Percentiles rank a stretch among this genome's conserved stretches.
These are phyloP conservation scores for Thermophis baileyi DNA, from an alignment of 2,113 vertebrate genomes.

Conservation along the genomic window DNA sequence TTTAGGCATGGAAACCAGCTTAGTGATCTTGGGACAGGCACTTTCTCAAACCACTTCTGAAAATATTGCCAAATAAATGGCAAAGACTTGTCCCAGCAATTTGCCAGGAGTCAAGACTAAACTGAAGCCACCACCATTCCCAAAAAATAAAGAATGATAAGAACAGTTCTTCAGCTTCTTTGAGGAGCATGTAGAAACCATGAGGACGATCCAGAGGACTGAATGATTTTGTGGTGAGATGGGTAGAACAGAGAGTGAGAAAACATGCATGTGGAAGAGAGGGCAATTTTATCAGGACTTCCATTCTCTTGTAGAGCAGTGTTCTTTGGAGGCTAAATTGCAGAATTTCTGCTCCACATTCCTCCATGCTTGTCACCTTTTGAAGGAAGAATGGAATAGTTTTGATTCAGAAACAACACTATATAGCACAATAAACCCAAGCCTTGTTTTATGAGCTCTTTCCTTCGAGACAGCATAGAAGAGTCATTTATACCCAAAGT, in stretches of 20 bases:
- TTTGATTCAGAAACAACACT: background rate
- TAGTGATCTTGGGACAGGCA: background rate
- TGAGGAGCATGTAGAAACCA: background rate
- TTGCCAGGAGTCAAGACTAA: background rate
- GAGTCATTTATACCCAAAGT: background rate
- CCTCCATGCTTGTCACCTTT: background rate
- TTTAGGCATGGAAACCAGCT: background rate
- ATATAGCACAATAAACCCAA: background rate
- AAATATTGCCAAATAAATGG: background rate
- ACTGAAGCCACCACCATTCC: background rate
- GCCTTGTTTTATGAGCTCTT: background rate
- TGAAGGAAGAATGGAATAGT: conserved; percentile 12
- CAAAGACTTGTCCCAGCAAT: background rate
- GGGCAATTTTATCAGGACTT: background rate
- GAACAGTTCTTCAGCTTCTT: background rate
- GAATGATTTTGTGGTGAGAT: background rate
- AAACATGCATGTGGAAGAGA: background rate
- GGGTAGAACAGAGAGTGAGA: background rate
- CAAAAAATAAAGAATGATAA: background rate
- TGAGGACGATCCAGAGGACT: background rate
- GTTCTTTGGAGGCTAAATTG: background rate
- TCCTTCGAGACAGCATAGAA: background rate
- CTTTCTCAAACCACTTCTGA: background rate
- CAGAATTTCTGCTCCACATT: background rate
- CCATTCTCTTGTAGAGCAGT: background rate